Conservation (phyloP, 2,113 vertebrate genomes). For the Myotis lucifugus region DNA sequence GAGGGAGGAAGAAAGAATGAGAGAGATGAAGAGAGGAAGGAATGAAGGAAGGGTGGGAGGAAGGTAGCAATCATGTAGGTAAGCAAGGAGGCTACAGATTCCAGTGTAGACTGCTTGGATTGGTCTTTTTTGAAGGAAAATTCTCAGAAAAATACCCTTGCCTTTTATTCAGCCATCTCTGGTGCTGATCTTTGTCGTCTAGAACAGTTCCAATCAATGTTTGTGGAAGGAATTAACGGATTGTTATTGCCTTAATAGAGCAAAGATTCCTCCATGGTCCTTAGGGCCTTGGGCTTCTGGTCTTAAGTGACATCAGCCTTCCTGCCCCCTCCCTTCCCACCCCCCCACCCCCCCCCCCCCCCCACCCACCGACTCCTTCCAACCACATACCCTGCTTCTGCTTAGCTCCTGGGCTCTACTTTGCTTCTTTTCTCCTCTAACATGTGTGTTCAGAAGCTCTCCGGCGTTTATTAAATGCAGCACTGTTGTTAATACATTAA, state of each 20-base stretch:
- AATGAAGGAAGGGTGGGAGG: neutral
- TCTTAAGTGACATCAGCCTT: neutral
- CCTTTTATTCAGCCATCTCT: neutral
- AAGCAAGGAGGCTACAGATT: neutral
- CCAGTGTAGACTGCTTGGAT: neutral
- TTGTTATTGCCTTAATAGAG: neutral
- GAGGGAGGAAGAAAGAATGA: neutral
- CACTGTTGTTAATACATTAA: conserved; percentile 28
- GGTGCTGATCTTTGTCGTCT: neutral
- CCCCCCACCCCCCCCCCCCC: neutral
- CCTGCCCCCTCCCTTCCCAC: rapidly evolving
- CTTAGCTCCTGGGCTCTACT: neutral
- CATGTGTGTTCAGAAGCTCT: conserved; percentile 6
- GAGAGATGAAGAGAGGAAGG: neutral
- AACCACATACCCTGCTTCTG: neutral
- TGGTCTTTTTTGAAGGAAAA: neutral
- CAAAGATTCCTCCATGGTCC: neutral
- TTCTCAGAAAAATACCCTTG: neutral
- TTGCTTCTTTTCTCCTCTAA: neutral
- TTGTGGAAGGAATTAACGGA: neutral
- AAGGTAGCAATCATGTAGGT: neutral
- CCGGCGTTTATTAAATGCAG: conserved; percentile 43
- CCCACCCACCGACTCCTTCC: neutral
- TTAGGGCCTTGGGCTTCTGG: neutral
- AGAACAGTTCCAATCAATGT: neutral